Base-by-base conservation (phyloP, 1,140 invertebrate genomes). In the Drosophila malerkotliana region DNA sequence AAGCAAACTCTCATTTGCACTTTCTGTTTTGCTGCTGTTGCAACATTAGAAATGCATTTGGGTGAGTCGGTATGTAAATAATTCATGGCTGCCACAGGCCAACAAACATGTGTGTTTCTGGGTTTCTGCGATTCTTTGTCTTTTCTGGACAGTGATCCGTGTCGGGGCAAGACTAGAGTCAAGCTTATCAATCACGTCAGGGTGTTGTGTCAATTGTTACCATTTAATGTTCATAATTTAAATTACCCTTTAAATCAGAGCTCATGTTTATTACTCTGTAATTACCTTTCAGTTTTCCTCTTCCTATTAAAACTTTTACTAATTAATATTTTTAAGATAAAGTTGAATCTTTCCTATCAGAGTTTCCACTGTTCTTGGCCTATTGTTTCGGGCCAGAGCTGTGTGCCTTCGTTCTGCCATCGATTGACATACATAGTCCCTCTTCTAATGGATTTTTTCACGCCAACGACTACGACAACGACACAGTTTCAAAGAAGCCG, bases 361-460 rank as follows among this genome's bases (percentile, higher is more conserved):
- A 39, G 45, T 24, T 1, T 18, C 30, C n/a, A 37, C 63, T 71
- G 67, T 71, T 32, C 21, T 47, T 60, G 44, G 39, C 24, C 21
- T 55, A 68, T 75, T 60, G 21, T 48, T 68, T 47, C 15, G 37
- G 34, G 21, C 48, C 41, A 6, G 3, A 47, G 45, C 54, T 58
- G 51, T 59, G 51, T 59, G 53, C 51, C 63, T 54, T 81, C 82
- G 74, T 72, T 67, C 78, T 57, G 32, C 51, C 73, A 87, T 87
- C 82, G 83, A 88, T 88, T 87, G 82, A 87, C 82, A 87, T 78
- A 87, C 82, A 87, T 82, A 85, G 82, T 87, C 87, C 68, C 68
- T 72, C 71, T 87, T 81, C 82, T 87, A 87, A 87, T 87, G 82
- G 82, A 87, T 87, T 87, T 87, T 87, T 87, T 87, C 82, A 88